Conservation (phyloP, 2,888 invertebrate genomes). For the Pristionchus entomophagus region DNA sequence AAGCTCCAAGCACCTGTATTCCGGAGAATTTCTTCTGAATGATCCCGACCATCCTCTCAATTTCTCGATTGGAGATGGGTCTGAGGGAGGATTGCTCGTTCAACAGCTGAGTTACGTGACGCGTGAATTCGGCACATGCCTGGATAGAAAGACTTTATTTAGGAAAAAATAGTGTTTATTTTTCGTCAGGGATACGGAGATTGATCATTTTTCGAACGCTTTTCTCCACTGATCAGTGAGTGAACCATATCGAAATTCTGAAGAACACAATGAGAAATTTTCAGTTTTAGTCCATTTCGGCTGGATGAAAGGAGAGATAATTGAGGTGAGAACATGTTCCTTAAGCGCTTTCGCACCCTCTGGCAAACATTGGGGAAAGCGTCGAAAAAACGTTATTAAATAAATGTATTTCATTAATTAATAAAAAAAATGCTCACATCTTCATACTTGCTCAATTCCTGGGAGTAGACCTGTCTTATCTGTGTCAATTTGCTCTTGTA, state of each 20-base stretch:
- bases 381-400: too few relatives aligned
- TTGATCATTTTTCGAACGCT: too few relatives aligned
- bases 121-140: slow-evolving; percentile 99
- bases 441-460: slow-evolving; percentile 99
- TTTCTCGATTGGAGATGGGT: slow-evolving; percentile 82
- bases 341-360: too few relatives aligned
- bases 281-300: too few relatives aligned
- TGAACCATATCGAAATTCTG: background rate
- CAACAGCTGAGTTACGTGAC: slow-evolving; percentile 93
- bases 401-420: too few relatives aligned
- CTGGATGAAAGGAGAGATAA: too few relatives aligned
- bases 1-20: slow-evolving; percentile 76
- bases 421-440: slow-evolving; percentile 81
- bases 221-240: too few relatives aligned
- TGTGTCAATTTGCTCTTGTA: slow-evolving; percentile 98
- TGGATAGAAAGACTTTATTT: slow-evolving; percentile 70
- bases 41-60: slow-evolving; percentile 98
- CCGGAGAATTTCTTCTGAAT: slow-evolving; percentile 90
- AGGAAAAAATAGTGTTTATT: too few relatives aligned
- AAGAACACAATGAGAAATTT: too few relatives aligned
- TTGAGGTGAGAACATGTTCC: too few relatives aligned
- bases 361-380: too few relatives aligned
- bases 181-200: too few relatives aligned
- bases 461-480: slow-evolving; percentile 98
- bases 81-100: slow-evolving; percentile 82